Evolutionary conservation across 2,888 invertebrate genomes (phyloP), one percentile per base, ranked within the genome.

Genomic region (Patella depressa): DNA sequence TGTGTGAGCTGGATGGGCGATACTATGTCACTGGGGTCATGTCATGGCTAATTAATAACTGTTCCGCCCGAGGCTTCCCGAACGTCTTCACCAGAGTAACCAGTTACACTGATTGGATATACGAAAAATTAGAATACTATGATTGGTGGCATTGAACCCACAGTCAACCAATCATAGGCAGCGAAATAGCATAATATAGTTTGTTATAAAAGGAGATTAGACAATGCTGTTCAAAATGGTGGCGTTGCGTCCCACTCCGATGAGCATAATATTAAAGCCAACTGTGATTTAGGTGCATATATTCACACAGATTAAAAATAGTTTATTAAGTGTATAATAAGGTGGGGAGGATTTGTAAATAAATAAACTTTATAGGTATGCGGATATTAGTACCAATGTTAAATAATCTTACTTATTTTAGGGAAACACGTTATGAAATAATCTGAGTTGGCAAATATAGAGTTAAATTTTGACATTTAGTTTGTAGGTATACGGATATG

Each of bases 1-100:
- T 85, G 82, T 85, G 84, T 72, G 81, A 85, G 72, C 72, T 76
- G 3, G 78, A 81, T 24, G 84, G 84, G 15, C 75, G 81, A 12
- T 83, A 80, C 72, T 81, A 80, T 71, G 79, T 85, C 69, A 80
- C 82, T 1, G 84, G 84, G n/a, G 82, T 85, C 65, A 83, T 83
- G 83, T 83, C 83, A n/a, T 84, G 84, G 84, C 80, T 84, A 17
- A 81, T 84, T 75, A 82, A 81, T 78, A 84, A 84, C 76, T 84
- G 84, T 74, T 83, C 84, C 2, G 84, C 83, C 5, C 76, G 75
- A 72, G 81, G 82, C 34, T 84, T 82, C 75, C 84, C 84, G 17
- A 84, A 84, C 71, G 84, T 84, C 9, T 84, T 84, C 77, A 82
- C 84, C 2, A 74, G 83, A 12, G 80, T 84, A 24, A 78, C 82